Base-by-base conservation (phyloP, 2,888 invertebrate species). In the Andrena haemorrhoa region DNA sequence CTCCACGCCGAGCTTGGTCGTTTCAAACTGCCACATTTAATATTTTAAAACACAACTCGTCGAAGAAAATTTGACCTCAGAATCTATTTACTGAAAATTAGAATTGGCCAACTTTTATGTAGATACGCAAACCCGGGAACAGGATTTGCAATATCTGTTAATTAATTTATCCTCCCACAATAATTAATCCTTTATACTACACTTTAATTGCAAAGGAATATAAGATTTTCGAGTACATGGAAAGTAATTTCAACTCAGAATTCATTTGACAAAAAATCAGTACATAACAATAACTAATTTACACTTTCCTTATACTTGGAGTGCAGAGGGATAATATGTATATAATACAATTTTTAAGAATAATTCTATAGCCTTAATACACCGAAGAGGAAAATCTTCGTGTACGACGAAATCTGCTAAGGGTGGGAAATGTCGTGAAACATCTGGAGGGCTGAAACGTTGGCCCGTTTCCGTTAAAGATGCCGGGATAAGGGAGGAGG, bases 381-480 rank as follows among this genome's bases (percentile, higher is more conserved):
- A 0, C 8, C 16, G 6, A 2, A n/a, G 20, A 26, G 12, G 23
- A 16, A 33, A 68, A 68, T 23, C 6, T 20, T 33, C 23, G 16
- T 6, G n/a, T 6, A 2, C 12, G 10, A 16, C n/a, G 7, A 31
- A 16, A 49, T 49, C 49, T 12, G 10, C n/a, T n/a, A 56, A 41
- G 68, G 47, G 16, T n/a, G 47, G 58, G n/a, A 33, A 72, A 26
- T 33, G 16, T 23, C 2, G 26, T 26, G 56, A 47, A 33, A 29
- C 58, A 47, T 58, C 58, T 65, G 70, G 70, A 63, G 71, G 51
- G 70, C 16, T 53, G 75, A 35, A 61, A 53, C 63, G 23, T 56
- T 65, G 76, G 65, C 33, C 20, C 64, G 72, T 29, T 65, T 76
- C 64, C 64, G 71, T 61, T 56, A 2, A 65, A 58, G 64, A 65